Evolutionary conservation across 1,140 invertebrate genomes (phyloP).

Genomic region (Tetraneura akinire): DNA sequence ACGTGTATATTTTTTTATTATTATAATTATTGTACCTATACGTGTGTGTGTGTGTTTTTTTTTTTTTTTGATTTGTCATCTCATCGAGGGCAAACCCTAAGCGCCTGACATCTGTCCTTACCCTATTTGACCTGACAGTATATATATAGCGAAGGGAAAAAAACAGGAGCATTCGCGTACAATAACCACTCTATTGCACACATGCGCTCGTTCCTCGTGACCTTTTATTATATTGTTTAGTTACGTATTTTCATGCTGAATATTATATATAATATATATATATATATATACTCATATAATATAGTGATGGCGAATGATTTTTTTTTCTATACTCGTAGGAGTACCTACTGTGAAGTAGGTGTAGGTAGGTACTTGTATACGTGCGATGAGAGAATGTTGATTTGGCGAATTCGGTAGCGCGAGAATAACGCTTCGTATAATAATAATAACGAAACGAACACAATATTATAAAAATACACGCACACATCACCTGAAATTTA

Average conservation of each 20-base stretch:
- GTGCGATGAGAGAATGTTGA: constrained; percentile 10
- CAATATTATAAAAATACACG: background rate
- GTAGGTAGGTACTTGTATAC: background rate
- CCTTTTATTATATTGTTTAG: constrained; percentile 38
- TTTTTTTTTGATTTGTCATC: constrained; percentile 40
- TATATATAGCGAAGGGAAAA: background rate
- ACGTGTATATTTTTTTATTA: constrained; percentile 15
- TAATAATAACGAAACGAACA: constrained; percentile 5
- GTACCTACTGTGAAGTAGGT: constrained; percentile 23
- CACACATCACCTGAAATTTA: background rate
- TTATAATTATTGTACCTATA: too few species aligned
- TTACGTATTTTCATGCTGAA: constrained; percentile 34
- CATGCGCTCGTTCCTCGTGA: constrained; percentile 29
- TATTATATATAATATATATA: constrained; percentile 21
- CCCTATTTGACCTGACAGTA: constrained; percentile 35
- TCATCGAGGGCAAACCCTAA: constrained; percentile 32
- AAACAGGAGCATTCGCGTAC: constrained; percentile 39
- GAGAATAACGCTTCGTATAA: constrained; percentile 51
- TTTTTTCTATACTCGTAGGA: constrained; percentile 20
- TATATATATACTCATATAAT: background rate
- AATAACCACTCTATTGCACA: constrained; percentile 50
- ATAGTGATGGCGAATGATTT: background rate
- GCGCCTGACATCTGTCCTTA: constrained; percentile 47
- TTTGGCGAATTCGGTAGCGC: constrained; percentile 45
- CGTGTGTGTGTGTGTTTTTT: background rate